Evolutionary conservation across 1,140 invertebrate species (phyloP), one percentile per base, ranked within the genome.

Genomic region (Belonocnema kinseyi): DNA sequence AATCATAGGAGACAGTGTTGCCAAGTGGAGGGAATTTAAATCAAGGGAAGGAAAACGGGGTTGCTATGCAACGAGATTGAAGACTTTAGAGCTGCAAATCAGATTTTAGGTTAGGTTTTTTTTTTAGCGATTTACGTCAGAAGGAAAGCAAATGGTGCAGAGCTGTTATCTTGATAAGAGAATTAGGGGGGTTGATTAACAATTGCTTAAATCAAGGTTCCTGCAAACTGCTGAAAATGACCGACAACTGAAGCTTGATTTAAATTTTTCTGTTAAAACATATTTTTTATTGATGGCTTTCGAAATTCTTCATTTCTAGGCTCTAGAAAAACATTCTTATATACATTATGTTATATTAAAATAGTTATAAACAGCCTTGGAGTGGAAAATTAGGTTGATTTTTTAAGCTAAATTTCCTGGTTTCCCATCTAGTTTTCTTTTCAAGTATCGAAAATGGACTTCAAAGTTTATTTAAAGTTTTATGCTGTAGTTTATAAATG

Each of bases 11-110:
- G n/a, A 40, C 40, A 66, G 26, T 66, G 58, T 66, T 66, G 58
- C 58, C 40, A 40, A 66, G 26, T 14, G 12, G 26, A 40, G 33
- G 14, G n/a, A 66, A 66, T 66, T 66, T 66, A 40, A 66, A 66
- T 66, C 33, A 46, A n/a, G 61, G 61, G 61, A 14, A 66, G 14
- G 26, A 66, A 40, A 40, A 8, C 26, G 16, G 61, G 61, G 61
- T 66, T 66, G 61, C 26, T 66, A 66, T 66, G 61, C 61, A 66
- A 66, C 61, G 21, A 40, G 16, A 61, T 61, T 61, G 40, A 66
- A 2, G 26, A 21, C 58, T 66, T 66, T 40, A 4, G 8, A 40
- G 33, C 12, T 66, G 61, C 3, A 40, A 66, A 66, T 66, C 26
- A 46, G 10, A 66, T 40, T n/a, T 66, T 54, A 54, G 53, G 53